A percentile compares a stretch with the other conserved stretches of the same genome.
phyloP scores from a whole-genome alignment of 2,797 vertebrate species.

The Sorex maritimensis region DNA sequence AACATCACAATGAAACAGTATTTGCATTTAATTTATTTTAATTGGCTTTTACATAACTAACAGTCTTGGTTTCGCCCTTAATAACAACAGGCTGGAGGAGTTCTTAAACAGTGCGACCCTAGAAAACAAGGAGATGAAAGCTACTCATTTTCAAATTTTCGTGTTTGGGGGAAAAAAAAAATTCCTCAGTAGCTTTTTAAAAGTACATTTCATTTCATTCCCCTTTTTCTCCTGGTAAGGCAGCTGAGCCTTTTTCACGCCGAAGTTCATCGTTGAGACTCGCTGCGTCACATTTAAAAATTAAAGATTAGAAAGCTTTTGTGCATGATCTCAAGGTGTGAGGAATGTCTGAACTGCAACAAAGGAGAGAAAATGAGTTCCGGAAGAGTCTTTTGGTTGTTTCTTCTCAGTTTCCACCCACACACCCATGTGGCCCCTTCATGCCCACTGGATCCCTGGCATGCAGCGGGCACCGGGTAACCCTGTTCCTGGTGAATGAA shows the following conservation, averaged over 20 bases:
- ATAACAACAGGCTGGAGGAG: constrained; percentile 14
- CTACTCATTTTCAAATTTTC: neutral
- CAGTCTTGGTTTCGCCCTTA: constrained; percentile 42
- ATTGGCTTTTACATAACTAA: constrained; percentile 78
- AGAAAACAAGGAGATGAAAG: neutral
- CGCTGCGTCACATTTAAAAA: neutral
- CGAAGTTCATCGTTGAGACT: neutral
- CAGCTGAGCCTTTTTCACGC: neutral
- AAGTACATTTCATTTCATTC: neutral
- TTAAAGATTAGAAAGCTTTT: neutral
- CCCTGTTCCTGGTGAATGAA: neutral
- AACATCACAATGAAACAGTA: constrained; percentile 70
- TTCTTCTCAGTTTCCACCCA: neutral
- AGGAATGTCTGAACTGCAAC: neutral
- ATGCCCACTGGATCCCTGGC: neutral
- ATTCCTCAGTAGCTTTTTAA: neutral
- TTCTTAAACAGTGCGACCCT: neutral
- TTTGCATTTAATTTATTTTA: constrained; percentile 82
- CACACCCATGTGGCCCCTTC: neutral
- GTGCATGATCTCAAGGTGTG: neutral
- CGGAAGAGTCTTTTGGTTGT: neutral
- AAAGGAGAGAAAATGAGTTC: neutral
- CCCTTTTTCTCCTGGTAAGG: neutral
- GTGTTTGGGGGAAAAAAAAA: neutral
- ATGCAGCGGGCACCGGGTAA: neutral